These are phyloP conservation scores for Pogoniulus pusillus DNA, from an alignment of 2,797 vertebrate genomes.

Conservation along the genomic window DNA sequence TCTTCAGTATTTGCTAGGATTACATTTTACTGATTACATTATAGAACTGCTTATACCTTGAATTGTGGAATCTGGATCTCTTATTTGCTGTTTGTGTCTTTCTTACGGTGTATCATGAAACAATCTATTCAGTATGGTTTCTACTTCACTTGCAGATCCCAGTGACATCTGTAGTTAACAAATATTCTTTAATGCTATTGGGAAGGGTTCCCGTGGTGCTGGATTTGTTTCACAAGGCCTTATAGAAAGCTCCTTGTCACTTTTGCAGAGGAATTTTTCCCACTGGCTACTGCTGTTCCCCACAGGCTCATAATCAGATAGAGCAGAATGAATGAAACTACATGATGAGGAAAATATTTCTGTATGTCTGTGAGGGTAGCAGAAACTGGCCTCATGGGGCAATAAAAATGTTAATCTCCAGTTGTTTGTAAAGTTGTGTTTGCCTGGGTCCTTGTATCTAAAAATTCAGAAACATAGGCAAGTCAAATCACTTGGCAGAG, in stretches of 20 bases:
- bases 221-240: background rate
- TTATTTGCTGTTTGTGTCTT: background rate
- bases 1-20: background rate
- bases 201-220: background rate
- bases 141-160: background rate
- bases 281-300: background rate
- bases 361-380: background rate
- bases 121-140: background rate
- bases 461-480: background rate
- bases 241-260: background rate
- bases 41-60: background rate
- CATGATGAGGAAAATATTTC: background rate
- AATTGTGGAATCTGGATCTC: background rate
- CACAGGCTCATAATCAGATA: background rate
- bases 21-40: background rate
- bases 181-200: background rate
- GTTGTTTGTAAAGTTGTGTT: background rate
- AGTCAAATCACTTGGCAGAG: background rate
- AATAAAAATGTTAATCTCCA: background rate
- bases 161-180: background rate
- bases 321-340: background rate
- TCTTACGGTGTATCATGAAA: background rate
- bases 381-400: background rate
- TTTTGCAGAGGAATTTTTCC: background rate
- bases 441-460: fast-evolving